Conservation (phyloP, 2,888 invertebrate species). For the Sphinx pinastri region DNA sequence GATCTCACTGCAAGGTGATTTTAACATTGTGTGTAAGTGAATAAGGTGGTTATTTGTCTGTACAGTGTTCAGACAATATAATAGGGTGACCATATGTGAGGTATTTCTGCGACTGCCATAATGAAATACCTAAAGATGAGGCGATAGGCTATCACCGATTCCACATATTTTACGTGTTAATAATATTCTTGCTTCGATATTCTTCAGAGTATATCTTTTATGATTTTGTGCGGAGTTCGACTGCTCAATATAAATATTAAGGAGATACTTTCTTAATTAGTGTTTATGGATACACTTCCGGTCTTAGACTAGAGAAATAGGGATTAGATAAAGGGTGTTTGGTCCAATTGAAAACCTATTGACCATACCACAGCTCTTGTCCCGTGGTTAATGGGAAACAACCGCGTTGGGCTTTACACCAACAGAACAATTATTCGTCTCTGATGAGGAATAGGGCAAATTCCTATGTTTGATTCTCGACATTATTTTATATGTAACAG, state of each 20-base stretch:
- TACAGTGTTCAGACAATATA: neutral
- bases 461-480: too few relatives aligned
- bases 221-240: neutral
- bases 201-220: neutral
- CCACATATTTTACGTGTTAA: slow-evolving; percentile 1
- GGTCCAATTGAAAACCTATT: too few relatives aligned
- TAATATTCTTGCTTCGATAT: neutral
- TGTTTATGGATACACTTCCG: too few relatives aligned
- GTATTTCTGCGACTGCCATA: slow-evolving; percentile 21
- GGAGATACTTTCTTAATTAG: too few relatives aligned
- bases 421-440: too few relatives aligned
- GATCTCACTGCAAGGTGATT: neutral
- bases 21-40: neutral
- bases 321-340: too few relatives aligned
- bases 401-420: too few relatives aligned
- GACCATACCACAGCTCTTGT: too few relatives aligned
- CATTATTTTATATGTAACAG: too few relatives aligned
- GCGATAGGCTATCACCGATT: slow-evolving; percentile 13
- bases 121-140: slow-evolving; percentile 22
- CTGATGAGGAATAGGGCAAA: too few relatives aligned
- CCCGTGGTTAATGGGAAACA: too few relatives aligned
- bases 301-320: too few relatives aligned
- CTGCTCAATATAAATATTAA: neutral
- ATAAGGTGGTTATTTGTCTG: neutral
- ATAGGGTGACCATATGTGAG: slow-evolving; percentile 20